phyloP scores from a whole-genome alignment of 2,797 vertebrate genomes.

The Sebastes jordani region DNA sequence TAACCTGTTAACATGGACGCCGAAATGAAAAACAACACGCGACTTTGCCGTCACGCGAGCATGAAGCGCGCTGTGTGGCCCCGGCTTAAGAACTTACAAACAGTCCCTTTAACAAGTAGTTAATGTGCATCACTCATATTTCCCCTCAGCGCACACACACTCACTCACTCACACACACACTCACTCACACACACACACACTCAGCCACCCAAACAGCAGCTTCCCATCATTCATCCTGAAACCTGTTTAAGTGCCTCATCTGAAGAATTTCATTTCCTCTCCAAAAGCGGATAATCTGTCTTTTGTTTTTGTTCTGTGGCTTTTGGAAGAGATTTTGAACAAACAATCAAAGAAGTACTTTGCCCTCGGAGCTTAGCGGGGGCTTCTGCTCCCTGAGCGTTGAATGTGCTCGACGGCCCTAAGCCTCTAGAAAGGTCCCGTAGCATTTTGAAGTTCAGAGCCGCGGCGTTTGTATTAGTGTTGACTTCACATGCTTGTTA shows the following conservation, averaged over 20 bases:
- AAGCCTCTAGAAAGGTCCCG: conserved; percentile 58
- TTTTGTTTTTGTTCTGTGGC: conserved; percentile 47
- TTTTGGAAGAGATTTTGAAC: conserved; percentile 54
- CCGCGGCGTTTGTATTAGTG: conserved; percentile 7
- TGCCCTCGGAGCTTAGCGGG: conserved; percentile 47
- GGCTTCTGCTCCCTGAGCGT: conserved; percentile 39
- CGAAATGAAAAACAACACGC: too few relatives aligned
- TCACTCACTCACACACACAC: not conserved
- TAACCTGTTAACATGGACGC: too few relatives aligned
- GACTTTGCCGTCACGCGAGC: too few relatives aligned
- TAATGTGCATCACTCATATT: not conserved
- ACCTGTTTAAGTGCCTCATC: conserved; percentile 58
- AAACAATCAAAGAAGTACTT: conserved; percentile 70
- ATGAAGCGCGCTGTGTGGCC: too few relatives aligned
- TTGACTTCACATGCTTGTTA: conserved; percentile 57
- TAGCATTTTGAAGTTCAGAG: conserved; percentile 44
- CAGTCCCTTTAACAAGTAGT: not conserved
- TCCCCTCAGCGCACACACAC: not conserved
- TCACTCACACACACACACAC: not conserved
- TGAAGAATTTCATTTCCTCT: conserved; percentile 68
- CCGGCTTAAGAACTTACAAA: too few relatives aligned
- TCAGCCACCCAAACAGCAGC: not conserved
- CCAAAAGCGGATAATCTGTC: conserved; percentile 50
- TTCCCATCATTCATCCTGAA: not conserved
- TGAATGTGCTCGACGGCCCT: conserved; percentile 37